Percentiles rank a stretch among this genome's conserved stretches.
phyloP scores from a whole-genome alignment of 2,888 invertebrate genomes.

The Diadromus collaris region DNA sequence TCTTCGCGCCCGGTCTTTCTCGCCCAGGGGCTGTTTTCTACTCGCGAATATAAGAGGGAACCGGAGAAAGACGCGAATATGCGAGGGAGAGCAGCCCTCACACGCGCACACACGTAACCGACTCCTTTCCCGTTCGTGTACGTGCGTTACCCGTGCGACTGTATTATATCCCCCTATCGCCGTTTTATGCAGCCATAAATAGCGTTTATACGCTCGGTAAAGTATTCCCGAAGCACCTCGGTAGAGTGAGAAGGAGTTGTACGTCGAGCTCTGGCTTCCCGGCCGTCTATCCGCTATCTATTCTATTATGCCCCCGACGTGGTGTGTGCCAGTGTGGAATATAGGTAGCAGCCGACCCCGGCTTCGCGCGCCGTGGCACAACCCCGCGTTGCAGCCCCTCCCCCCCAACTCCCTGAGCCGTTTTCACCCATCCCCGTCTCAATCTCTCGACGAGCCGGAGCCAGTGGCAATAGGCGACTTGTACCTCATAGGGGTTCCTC shows the following conservation, averaged over 20 bases:
- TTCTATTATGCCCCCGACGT: slow-evolving; percentile 76
- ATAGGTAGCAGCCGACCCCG: slow-evolving; percentile 57
- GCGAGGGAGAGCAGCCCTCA: slow-evolving; percentile 30
- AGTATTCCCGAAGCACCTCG: slow-evolving; percentile 75
- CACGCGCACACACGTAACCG: background rate
- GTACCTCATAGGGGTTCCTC: slow-evolving; percentile 41
- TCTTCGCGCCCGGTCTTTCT: slow-evolving; percentile 35
- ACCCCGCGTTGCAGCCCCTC: slow-evolving; percentile 53
- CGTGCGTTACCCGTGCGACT: slow-evolving; percentile 71
- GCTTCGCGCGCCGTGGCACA: slow-evolving; percentile 53
- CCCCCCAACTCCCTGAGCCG: too few species aligned
- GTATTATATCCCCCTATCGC: slow-evolving; percentile 75
- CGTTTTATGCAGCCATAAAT: slow-evolving; percentile 79
- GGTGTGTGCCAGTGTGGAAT: slow-evolving; percentile 60
- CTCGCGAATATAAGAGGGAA: slow-evolving; percentile 23
- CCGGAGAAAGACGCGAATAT: slow-evolving; percentile 38
- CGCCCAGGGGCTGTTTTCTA: slow-evolving; percentile 39
- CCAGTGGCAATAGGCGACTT: slow-evolving; percentile 47
- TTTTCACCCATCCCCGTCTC: slow-evolving; percentile 1
- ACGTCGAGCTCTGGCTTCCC: slow-evolving; percentile 68
- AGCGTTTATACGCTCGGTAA: slow-evolving; percentile 78
- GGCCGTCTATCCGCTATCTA: slow-evolving; percentile 73
- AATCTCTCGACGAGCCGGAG: slow-evolving; percentile 8
- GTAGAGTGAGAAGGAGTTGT: slow-evolving; percentile 43
- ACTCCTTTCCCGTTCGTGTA: slow-evolving; percentile 31